These are phyloP conservation scores for Smutsia temminckii DNA, from an alignment of 2,797 vertebrate species.

Conservation along the genomic window DNA sequence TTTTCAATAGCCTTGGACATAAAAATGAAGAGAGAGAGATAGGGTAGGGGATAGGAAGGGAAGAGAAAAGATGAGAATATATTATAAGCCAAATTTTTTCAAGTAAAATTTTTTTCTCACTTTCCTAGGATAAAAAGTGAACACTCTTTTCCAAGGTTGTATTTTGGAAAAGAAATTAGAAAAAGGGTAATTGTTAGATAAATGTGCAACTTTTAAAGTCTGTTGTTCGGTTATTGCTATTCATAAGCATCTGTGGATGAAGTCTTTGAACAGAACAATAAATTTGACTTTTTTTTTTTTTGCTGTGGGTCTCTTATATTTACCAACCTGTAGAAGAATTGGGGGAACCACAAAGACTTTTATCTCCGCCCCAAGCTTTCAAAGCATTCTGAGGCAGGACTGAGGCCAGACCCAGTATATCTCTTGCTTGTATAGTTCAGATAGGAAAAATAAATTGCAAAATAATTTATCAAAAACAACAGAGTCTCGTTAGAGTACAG, in stretches of 20 bases:
- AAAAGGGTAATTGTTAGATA: background rate
- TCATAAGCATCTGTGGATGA: background rate
- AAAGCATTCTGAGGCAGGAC: background rate
- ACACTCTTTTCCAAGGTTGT: background rate
- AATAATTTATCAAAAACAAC: background rate
- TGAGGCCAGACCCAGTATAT: background rate
- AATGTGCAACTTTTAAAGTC: background rate
- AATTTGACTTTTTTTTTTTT: background rate
- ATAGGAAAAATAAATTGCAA: background rate
- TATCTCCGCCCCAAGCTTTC: background rate
- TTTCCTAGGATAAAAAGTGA: background rate
- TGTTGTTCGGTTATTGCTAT: background rate
- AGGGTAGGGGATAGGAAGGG: too few species aligned
- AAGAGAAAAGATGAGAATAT: background rate
- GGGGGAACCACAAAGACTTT: background rate
- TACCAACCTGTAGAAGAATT: constrained; percentile 41
- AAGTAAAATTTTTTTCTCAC: background rate
- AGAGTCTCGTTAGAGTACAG: background rate
- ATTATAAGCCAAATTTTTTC: background rate
- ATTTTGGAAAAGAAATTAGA: background rate
- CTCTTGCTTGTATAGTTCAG: background rate
- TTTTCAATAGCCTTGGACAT: background rate
- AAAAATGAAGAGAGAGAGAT: background rate
- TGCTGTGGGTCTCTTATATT: background rate
- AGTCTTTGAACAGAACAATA: background rate